Base-by-base conservation (phyloP, 2,888 invertebrate genomes). In the Micoletzkya japonica region DNA sequence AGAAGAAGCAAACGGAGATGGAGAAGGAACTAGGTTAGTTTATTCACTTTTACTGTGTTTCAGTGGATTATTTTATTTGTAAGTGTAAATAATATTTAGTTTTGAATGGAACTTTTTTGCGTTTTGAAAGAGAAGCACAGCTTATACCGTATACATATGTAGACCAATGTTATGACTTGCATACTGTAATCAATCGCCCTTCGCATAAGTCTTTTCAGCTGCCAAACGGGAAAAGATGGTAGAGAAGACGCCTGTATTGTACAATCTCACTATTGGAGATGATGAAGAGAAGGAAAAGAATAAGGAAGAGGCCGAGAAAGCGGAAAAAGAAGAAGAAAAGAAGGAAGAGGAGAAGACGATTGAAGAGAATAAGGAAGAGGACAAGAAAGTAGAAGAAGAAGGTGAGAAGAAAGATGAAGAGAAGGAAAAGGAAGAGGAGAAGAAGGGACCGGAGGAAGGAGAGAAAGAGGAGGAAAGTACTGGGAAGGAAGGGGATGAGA, bases 201-300 rank as follows among this genome's bases (percentile, higher is more conserved):
- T n/a, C n/a, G n/a, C n/a, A n/a, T n/a, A n/a, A n/a, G n/a, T 20
- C 17, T 44, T 60, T 70, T 54, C 44, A 74, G 74, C 68, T 24
- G 67, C 70, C 2, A 72, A 74, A n/a, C 71, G 72, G 20, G 72
- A 73, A 39, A 70, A 73, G 39, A 69, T 63, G 59, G 69, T 64
- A n/a, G 71, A 74, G 32, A 71, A 76, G 59, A 78, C 75, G 20
- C 80, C 80, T 34, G 75, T 80, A 26, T 66, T 80, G 49, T 75
- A 73, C 67, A 75, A 74, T 59, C 70, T 80, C 50, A 74, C 73
- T 4, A 72, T 72, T 63, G 69, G 72, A 26, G 67, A 74, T 17
- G 74, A 74, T 32, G 66, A 71, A 20, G 70, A 72, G 17, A 66
- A 52, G 20, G 54, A 64, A 24, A 64, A 34, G 44, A 66, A 44